Evolutionary conservation across 2,888 invertebrate species (phyloP).

Genomic region (Aleiodes testaceus): DNA sequence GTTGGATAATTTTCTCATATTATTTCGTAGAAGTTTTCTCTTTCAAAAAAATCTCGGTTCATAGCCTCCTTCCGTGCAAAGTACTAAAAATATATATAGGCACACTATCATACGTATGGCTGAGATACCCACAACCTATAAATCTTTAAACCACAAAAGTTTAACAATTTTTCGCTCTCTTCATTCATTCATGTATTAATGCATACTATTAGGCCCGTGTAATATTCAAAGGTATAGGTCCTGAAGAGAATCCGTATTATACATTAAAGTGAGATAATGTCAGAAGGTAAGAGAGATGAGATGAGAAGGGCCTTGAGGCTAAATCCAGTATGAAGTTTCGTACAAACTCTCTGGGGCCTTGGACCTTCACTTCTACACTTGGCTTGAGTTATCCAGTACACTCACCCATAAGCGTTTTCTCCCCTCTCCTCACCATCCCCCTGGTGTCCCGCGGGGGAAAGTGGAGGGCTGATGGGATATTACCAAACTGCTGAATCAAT

Average conservation of each 20-base stretch:
- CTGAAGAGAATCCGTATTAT: background rate
- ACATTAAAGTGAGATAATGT: conserved; percentile 17
- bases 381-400: conserved; percentile 13
- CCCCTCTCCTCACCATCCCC: background rate
- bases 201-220: background rate
- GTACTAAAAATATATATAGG: too few relatives aligned
- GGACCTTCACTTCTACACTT: conserved; percentile 28
- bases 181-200: background rate
- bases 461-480: conserved; percentile 34
- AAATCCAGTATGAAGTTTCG: conserved; percentile 22
- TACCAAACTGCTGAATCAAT: conserved; percentile 48
- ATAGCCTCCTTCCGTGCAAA: too few relatives aligned
- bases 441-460: background rate
- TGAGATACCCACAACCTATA: too few relatives aligned
- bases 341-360: background rate
- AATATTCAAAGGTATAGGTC: conserved; percentile 15
- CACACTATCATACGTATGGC: too few relatives aligned
- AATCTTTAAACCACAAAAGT: too few relatives aligned
- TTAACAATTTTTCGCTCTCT: too few relatives aligned
- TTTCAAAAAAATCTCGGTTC: too few relatives aligned
- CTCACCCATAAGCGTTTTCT: conserved; percentile 19
- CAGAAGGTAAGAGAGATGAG: conserved; percentile 1
- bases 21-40: too few relatives aligned
- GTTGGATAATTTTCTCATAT: too few relatives aligned
- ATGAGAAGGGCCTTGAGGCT: conserved; percentile 12